phyloP scores from a whole-genome alignment of 2,797 vertebrate species.

The Cossypha dichroa region DNA sequence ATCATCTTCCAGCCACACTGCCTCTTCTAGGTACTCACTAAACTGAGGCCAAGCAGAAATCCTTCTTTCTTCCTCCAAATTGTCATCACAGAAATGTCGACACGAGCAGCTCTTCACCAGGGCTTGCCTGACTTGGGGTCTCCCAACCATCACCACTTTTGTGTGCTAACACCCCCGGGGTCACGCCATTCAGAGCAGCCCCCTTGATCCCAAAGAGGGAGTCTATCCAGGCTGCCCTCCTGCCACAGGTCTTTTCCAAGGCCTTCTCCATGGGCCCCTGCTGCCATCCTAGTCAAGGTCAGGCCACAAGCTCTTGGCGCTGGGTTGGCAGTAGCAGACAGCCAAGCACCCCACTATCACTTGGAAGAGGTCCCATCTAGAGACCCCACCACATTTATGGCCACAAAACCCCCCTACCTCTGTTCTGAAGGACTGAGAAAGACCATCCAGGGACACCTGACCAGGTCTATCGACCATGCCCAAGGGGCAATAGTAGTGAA shows the following conservation, averaged over 20 bases:
- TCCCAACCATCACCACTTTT: not conserved
- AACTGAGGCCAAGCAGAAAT: not conserved
- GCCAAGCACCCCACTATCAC: not conserved
- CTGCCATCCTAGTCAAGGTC: not conserved
- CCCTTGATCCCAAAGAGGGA: fast-evolving
- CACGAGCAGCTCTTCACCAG: not conserved
- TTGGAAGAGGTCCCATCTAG: not conserved
- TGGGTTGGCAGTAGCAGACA: not conserved
- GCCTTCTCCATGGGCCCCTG: fast-evolving
- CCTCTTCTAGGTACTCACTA: not conserved
- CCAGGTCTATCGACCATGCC: not conserved
- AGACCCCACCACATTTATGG: not conserved
- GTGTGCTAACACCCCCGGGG: fast-evolving
- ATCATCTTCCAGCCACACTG: not conserved
- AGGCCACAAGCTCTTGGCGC: fast-evolving
- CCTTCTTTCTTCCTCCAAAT: not conserved
- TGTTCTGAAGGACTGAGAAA: not conserved
- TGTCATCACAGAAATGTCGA: not conserved
- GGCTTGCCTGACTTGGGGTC: not conserved
- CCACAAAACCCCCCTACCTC: not conserved
- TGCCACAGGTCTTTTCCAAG: not conserved
- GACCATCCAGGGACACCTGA: fast-evolving
- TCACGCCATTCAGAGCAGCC: not conserved
- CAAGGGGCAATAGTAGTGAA: not conserved
- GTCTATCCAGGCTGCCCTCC: too few relatives aligned